A percentile compares a stretch with the other conserved stretches of the same genome.
phyloP scores from a whole-genome alignment of 2,797 vertebrate genomes.

The Mormyrus hasselquistii region DNA sequence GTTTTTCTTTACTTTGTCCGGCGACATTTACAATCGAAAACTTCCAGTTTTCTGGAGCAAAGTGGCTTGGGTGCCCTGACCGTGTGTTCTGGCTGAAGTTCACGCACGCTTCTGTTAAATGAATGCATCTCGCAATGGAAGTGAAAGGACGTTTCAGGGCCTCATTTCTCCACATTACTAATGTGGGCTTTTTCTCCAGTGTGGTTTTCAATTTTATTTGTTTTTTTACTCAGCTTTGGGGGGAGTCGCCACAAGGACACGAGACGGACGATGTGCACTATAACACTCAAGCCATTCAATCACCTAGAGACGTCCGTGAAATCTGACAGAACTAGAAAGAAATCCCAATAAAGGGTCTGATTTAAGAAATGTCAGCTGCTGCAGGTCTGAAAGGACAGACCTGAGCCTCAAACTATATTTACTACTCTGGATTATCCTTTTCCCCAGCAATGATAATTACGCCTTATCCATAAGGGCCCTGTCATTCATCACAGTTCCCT shows the following conservation, averaged over 20 bases:
- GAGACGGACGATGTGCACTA: not conserved
- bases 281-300: not conserved
- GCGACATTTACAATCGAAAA: not conserved
- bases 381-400: not conserved
- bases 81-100: not conserved
- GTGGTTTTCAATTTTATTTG: not conserved
- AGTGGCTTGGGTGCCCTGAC: not conserved
- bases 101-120: not conserved
- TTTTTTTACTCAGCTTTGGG: not conserved
- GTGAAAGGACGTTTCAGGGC: not conserved
- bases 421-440: not conserved
- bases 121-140: not conserved
- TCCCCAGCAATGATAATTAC: not conserved
- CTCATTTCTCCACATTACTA: not conserved
- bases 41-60: not conserved
- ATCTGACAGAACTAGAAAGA: not conserved
- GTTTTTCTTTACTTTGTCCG: not conserved
- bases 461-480: not conserved
- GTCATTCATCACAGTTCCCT: not conserved
- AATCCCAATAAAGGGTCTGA: not conserved
- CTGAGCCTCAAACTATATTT: not conserved
- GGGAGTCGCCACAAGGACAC: not conserved
- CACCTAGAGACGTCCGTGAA: not conserved
- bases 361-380: conserved; percentile 1
- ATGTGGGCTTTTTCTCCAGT: not conserved